These are phyloP conservation scores for Phaethornis superciliosus DNA, from an alignment of 2,113 vertebrate species.

Conservation along the genomic window DNA sequence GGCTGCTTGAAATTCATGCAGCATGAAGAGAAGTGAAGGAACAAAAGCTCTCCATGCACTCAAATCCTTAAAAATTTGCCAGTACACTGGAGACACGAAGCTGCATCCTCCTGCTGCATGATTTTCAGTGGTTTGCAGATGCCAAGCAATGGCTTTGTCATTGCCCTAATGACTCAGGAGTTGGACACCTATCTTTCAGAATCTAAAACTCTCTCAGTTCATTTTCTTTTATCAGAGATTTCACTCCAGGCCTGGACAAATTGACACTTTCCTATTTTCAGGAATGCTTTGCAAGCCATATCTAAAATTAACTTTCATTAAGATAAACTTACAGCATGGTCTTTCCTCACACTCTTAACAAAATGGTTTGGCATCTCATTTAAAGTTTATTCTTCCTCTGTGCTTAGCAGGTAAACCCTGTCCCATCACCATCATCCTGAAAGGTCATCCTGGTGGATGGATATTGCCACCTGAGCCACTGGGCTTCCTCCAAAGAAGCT, in stretches of 20 bases:
- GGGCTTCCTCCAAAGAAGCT: neutral
- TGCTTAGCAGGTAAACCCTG: neutral
- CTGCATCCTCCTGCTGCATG: neutral
- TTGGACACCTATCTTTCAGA: neutral
- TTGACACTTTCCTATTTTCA: neutral
- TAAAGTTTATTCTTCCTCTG: neutral
- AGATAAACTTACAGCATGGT: neutral
- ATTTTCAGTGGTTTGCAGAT: neutral
- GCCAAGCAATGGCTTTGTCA: neutral
- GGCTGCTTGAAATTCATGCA: neutral
- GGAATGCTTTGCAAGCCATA: neutral
- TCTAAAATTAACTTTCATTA: conserved; percentile 33
- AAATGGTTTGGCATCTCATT: neutral
- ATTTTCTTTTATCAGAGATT: neutral
- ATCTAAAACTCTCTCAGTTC: neutral
- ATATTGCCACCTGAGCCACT: neutral
- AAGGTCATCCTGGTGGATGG: neutral
- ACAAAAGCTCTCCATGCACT: neutral
- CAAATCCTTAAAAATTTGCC: neutral
- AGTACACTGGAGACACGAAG: neutral
- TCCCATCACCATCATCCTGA: neutral
- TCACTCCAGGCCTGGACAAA: conserved; percentile 1
- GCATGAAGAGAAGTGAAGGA: neutral
- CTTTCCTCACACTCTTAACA: neutral
- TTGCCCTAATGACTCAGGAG: neutral